Base-by-base conservation (phyloP, 37 sponge, comb jelly and placozoan genomes). In the Amphimedon queenslandica region DNA sequence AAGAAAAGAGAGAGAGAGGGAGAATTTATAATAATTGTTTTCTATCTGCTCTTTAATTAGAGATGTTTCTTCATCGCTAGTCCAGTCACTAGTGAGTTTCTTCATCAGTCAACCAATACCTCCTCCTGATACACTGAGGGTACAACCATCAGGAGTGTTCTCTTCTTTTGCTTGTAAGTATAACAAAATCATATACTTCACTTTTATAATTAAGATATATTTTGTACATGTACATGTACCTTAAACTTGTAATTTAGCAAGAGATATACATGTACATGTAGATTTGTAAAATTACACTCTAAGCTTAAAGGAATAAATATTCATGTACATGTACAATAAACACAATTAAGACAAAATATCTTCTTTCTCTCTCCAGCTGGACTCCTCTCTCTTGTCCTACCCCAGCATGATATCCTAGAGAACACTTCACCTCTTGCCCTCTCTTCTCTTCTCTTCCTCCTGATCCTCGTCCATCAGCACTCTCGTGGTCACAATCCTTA, bases 351-450 rank as follows among this genome's bases (percentile, higher is more conserved):
- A 23, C n/a, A 69, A 23, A 33, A 25, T 69, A 47, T n/a, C n/a
- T n/a, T n/a, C 53, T 67, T 1, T 64, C 32, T 51, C 29, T 36
- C n/a, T 78, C 8, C 67, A 93, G 94, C 91, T 70, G 87, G 94
- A 39, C 75, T 93, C n/a, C 88, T 77, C 79, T 89, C 82, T 3
- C 63, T 85, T 58, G 67, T 93, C 38, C 33, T 53, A 13, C 82
- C 85, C 0, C 37, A 20, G 57, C 55, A 51, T 30, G 41, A 38
- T 20, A 64, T 28, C 2, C 57, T 25, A 21, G n/a, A 40, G 2
- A 16, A 16, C n/a, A 32, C 58, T 37, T 77, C 90, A 39, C 91
- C 87, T 24, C 73, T 93, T 42, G 92, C 90, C 23, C 71, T 79
- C 57, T 77, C 71, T 29, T 80, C 89, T 40, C 71, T 90, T 34